Base-by-base conservation (phyloP, 1,140 invertebrate species). In the Limonius californicus region DNA sequence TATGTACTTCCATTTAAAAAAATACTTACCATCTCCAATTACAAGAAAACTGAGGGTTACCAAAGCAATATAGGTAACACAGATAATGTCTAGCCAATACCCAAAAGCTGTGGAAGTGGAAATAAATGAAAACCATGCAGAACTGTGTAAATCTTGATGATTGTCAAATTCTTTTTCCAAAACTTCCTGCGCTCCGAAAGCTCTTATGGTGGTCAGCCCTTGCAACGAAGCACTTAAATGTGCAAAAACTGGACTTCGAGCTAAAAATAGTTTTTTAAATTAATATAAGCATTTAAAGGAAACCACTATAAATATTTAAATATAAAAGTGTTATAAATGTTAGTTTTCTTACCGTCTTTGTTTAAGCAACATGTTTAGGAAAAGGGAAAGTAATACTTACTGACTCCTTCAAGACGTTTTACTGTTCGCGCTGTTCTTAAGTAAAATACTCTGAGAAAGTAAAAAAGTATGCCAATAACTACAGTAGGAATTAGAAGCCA, bases 151-250 rank as follows among this genome's bases (percentile, higher is more conserved):
- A 72, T 89, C 85, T 84, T 94, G 88, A 74, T 88, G 85, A 63
- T 84, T 85, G 69, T 93, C 89, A 69, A 93, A 93, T 77, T 93
- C 88, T 23, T 85, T 77, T 67, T 89, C 88, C 4, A 97, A 82
- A 62, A 89, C 86, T 65, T 87, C 80, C 76, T 95, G 84, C 0
- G 88, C 88, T 30, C 83, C 81, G 67, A 91, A 95, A 0, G 94
- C 92, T 60, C 95, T 81, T 56, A 98, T 94, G 0, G 94, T 97
- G 0, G 90, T 84, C 19, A 98, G 79, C 4, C 95, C 95, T 77
- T 92, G 90, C 0, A 97, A 78, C 0, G 94, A 89, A 19, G 93
- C 87, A 74, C 89, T 94, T 54, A 98, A 79, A 73, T 97, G 93
- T 8, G 90, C 88, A 77, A 91, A 93, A 21, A 96, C 85, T 0